A percentile compares a stretch with the other conserved stretches of the same genome.
phyloP scores from a whole-genome alignment of 1,140 invertebrate genomes.

The Reticulitermes speratus region DNA sequence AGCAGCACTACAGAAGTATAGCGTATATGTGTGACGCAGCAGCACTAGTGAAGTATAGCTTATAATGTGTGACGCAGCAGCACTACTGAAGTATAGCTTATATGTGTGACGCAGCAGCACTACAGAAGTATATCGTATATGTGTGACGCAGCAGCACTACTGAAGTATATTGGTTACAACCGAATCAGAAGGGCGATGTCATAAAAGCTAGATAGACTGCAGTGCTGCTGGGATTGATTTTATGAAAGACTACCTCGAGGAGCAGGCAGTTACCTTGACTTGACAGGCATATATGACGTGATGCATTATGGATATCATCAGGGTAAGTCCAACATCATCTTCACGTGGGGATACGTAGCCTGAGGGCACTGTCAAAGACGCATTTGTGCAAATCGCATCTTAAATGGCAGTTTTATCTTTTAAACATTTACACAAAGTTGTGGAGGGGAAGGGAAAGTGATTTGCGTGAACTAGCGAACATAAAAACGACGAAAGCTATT shows the following conservation, averaged over 20 bases:
- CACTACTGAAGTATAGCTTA: no score
- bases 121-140: no score
- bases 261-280: background rate
- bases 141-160: no score
- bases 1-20: no score
- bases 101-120: no score
- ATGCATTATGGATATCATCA: background rate
- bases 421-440: background rate
- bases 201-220: background rate
- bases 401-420: slow-evolving; percentile 3
- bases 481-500: no score
- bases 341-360: background rate
- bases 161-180: no score
- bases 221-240: background rate
- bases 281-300: background rate
- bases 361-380: background rate
- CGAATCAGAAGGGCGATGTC: no score
- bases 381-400: background rate
- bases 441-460: background rate
- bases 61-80: no score
- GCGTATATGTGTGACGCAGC: no score
- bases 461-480: background rate
- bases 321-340: background rate
- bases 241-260: background rate
- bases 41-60: no score